Evolutionary conservation across 2,888 invertebrate species (phyloP), one percentile per base, ranked within the genome.

Genomic region (Leptinotarsa juncta): DNA sequence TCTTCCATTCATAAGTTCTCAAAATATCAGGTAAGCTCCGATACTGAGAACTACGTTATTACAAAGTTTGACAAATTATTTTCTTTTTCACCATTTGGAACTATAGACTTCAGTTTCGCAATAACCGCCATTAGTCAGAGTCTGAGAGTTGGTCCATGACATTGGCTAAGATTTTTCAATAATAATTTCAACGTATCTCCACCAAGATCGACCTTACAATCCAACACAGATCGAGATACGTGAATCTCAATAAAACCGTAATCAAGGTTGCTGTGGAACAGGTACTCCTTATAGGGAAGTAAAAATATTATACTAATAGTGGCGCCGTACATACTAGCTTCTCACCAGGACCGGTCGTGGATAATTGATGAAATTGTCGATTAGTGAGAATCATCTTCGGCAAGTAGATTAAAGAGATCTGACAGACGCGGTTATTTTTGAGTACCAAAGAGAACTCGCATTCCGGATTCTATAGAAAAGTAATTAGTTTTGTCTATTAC

Each of bases 281-380:
- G 79, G 78, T 79, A 81, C 70, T 71, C 81, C 81, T 75, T 79
- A 81, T 79, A 79, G 75, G 79, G 79, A 79, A 79, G 77, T 71
- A 72, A 81, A 81, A 77, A 81, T 78, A 49, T 69, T 69, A 69
- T 15, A 57, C 48, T 69, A 69, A 48, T 55, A 50, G 57, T 57
- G 69, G 69, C 69, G 69, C 69, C 69, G 60, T 53, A 68, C 23
- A 23, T 55, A 53, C 68, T 68, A 42, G 69, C 69, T 68, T 67
- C 42, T 66, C 67, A 67, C 57, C 73, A 73, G 73, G 70, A 57
- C 70, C 73, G 73, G 73, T 50, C 42, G 67, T 23, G 15, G 26
- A 12, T 68, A 23, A 48, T 60, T 57, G 32, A 32, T n/a, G 60
- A 26, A 62, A 18, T 7, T 26, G 42, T 26, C 42, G 32, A 12